phyloP scores from a whole-genome alignment of 2,888 invertebrate species.

The Sphaeridia pumilis region DNA sequence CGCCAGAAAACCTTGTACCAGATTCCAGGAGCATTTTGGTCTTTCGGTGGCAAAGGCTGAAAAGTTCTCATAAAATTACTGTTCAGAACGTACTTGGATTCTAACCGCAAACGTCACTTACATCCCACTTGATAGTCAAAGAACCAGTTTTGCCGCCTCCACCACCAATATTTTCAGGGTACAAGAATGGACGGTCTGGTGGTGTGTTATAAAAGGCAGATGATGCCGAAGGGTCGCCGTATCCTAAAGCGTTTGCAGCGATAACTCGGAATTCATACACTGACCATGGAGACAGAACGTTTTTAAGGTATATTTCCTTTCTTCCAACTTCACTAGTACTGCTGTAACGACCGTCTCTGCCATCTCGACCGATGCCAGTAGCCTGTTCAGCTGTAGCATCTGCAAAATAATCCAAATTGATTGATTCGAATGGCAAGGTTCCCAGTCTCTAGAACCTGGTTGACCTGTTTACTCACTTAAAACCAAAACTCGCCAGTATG shows the following conservation, averaged over 20 bases:
- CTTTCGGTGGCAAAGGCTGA: slow-evolving; percentile 57
- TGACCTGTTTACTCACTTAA: slow-evolving; percentile 47
- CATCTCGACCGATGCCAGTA: too few species aligned
- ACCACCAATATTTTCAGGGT: slow-evolving; percentile 71
- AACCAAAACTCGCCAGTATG: slow-evolving; percentile 61
- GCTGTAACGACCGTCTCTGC: not conserved
- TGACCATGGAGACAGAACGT: slow-evolving; percentile 71
- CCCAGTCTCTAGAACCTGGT: too few species aligned
- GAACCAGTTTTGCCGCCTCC: slow-evolving; percentile 95
- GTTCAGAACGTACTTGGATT: too few species aligned
- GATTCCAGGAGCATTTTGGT: slow-evolving; percentile 80
- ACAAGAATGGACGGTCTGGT: slow-evolving; percentile 62
- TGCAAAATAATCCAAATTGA: too few species aligned
- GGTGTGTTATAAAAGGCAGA: slow-evolving; percentile 77
- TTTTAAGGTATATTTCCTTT: slow-evolving; percentile 59
- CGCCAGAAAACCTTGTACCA: slow-evolving; percentile 86
- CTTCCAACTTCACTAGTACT: slow-evolving; percentile 40
- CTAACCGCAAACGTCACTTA: too few species aligned
- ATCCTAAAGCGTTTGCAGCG: slow-evolving; percentile 74
- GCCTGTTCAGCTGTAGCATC: slow-evolving; percentile 6
- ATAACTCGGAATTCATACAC: slow-evolving; percentile 79
- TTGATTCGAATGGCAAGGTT: too few species aligned
- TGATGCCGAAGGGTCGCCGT: slow-evolving; percentile 66
- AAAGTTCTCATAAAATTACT: too few species aligned
- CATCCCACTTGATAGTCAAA: slow-evolving; percentile 76